Base-by-base conservation (phyloP, 2,888 invertebrate species). In the Pasiphila rectangulata region DNA sequence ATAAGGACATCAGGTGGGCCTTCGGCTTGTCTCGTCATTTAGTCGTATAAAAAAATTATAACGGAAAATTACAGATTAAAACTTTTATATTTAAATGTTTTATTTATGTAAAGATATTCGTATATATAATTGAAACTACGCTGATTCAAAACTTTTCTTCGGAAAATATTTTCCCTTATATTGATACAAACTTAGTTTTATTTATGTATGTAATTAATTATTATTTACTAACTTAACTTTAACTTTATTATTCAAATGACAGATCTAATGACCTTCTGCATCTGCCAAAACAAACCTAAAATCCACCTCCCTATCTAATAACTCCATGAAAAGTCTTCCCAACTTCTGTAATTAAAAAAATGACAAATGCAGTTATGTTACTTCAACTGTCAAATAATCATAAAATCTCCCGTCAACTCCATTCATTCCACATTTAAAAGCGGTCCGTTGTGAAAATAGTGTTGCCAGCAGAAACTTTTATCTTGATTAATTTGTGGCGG, bases 381-480 rank as follows among this genome's bases (percentile, higher is more conserved):
- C 48, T 41, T 43, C 52, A 39, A 30, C 39, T 50, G 51, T 56
- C 58, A 56, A 56, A 56, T 43, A 37, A 34, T 20, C 40, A 30
- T 25, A 39, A 48, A 36, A 45, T 54, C 38, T 45, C 27, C 9
- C 23, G 25, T 24, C 57, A 41, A 48, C 34, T 49, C 41, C 53
- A 56, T 50, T 53, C 52, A 53, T 54, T 47, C 37, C 21, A 19
- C 23, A 49, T 52, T 55, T 54, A 48, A 54, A 54, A 38, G 29
- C 48, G 40, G 54, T 56, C 51, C 47, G 44, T 56, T 49, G 54
- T 54, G 20, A 12, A 56, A 56, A 56, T 51, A 47, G 49, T 50
- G 57, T 40, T 56, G 51, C 56, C 45, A 56, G 34, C 42, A 42
- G 40, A 46, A 52, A 44, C 46, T 50, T 41, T 50, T 54, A 51